Conservation (phyloP, 1,140 invertebrate genomes). For the Helicoverpa zea region DNA sequence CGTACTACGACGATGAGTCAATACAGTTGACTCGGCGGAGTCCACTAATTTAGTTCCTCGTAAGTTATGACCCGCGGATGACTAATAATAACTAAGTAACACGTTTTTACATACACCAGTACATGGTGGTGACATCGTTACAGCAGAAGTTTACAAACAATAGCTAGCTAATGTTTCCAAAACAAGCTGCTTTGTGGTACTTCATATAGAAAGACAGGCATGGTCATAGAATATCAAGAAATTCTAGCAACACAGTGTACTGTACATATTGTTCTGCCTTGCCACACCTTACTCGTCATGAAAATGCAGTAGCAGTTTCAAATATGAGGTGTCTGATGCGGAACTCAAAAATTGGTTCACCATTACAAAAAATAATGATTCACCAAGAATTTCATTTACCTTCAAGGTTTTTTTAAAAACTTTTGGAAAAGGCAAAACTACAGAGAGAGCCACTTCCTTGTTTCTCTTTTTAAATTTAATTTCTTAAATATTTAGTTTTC, state of each 20-base stretch:
- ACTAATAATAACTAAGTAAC: constrained; percentile 50
- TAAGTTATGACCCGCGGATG: constrained; percentile 46
- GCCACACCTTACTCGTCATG: no score
- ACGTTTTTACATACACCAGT: constrained; percentile 12
- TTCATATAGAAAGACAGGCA: background rate
- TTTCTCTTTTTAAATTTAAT: no score
- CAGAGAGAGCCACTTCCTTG: no score
- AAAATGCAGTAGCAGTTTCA: no score
- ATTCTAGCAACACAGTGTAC: background rate
- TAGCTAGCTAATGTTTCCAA: constrained; percentile 31
- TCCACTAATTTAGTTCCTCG: constrained; percentile 51
- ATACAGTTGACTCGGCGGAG: constrained; percentile 47
- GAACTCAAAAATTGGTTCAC: no score
- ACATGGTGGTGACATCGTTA: background rate
- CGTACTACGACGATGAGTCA: constrained; percentile 73
- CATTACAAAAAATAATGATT: no score
- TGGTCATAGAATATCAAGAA: background rate
- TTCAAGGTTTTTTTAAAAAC: no score
- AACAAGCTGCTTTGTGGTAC: constrained; percentile 25
- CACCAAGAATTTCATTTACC: no score
- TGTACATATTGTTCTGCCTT: no score
- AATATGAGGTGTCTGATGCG: no score
- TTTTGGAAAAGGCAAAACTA: no score
- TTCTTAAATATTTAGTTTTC: no score
- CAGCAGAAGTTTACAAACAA: constrained; percentile 44